Evolutionary conservation across 2,797 vertebrate species (phyloP).

Genomic region (Semaprochilodus insignis): DNA sequence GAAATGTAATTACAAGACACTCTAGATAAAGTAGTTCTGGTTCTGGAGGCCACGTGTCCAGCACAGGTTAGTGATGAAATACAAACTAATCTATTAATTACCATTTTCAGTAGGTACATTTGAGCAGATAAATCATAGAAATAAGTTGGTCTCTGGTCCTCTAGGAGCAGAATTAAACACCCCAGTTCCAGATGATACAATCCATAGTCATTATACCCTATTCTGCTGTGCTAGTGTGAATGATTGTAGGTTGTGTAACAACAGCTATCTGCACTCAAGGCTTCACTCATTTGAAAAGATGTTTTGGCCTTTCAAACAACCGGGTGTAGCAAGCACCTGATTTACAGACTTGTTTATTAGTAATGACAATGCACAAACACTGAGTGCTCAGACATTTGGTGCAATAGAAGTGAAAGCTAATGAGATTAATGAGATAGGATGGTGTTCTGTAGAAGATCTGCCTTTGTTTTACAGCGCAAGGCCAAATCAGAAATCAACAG

Average conservation of each 20-base stretch:
- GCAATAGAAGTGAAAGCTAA: neutral
- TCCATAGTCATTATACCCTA: too few relatives aligned
- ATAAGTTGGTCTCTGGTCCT: too few relatives aligned
- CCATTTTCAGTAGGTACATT: too few relatives aligned
- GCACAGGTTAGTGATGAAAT: too few relatives aligned
- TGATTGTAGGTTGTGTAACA: neutral
- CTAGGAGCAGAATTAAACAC: too few relatives aligned
- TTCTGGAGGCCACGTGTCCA: too few relatives aligned
- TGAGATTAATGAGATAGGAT: neutral
- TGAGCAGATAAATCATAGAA: too few relatives aligned
- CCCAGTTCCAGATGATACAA: too few relatives aligned
- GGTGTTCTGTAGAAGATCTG: neutral
- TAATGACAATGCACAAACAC: neutral
- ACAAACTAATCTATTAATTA: too few relatives aligned
- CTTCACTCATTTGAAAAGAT: neutral
- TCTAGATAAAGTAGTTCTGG: too few relatives aligned
- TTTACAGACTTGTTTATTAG: neutral
- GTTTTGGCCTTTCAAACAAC: neutral
- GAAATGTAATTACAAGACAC: too few relatives aligned
- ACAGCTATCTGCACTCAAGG: neutral
- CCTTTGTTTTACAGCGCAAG: neutral
- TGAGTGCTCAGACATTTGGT: neutral
- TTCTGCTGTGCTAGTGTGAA: neutral
- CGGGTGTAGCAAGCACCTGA: neutral
- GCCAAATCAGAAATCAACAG: neutral